Conservation (phyloP, 2,888 invertebrate species). For the Kuschelorhynchus macadamiae region DNA sequence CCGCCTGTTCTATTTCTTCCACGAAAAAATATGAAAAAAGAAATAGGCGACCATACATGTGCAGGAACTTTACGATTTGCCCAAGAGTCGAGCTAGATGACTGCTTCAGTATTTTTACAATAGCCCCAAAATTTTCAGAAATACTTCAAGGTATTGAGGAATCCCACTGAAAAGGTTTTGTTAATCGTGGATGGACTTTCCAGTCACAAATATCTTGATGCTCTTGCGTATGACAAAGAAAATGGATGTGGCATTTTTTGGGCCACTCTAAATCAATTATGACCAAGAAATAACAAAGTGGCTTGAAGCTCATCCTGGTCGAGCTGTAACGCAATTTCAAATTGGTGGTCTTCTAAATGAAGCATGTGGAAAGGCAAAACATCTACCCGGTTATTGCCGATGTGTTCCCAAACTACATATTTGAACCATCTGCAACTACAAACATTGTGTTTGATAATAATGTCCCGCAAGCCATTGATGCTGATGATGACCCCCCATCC, state of each 20-base stretch:
- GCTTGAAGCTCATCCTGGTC: no score
- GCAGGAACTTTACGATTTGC: slow-evolving; percentile 22
- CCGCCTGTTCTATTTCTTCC: slow-evolving; percentile 10
- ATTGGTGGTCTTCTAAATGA: slow-evolving; percentile 55
- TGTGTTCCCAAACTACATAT: not conserved
- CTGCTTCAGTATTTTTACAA: slow-evolving; percentile 14
- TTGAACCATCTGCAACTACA: no score
- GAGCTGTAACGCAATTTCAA: slow-evolving; percentile 46
- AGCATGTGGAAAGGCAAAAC: slow-evolving; percentile 55
- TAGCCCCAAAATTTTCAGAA: slow-evolving; percentile 15
- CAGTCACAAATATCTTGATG: slow-evolving; percentile 54
- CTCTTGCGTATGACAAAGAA: slow-evolving; percentile 22
- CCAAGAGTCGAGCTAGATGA: slow-evolving; percentile 13
- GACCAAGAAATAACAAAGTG: slow-evolving; percentile 57
- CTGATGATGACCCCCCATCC: no score
- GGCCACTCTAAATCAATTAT: slow-evolving; percentile 58
- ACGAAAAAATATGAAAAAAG: slow-evolving; percentile 11
- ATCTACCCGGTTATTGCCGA: not conserved
- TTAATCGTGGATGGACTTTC: slow-evolving; percentile 63
- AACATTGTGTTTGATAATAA: no score
- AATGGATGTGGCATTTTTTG: slow-evolving; percentile 56
- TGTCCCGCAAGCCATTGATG: no score
- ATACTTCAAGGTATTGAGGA: slow-evolving; percentile 14
- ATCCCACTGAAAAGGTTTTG: slow-evolving; percentile 48
- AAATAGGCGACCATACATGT: slow-evolving; percentile 24